phyloP scores from a whole-genome alignment of 1,140 invertebrate genomes.

The Dendrolimus kikuchii region DNA sequence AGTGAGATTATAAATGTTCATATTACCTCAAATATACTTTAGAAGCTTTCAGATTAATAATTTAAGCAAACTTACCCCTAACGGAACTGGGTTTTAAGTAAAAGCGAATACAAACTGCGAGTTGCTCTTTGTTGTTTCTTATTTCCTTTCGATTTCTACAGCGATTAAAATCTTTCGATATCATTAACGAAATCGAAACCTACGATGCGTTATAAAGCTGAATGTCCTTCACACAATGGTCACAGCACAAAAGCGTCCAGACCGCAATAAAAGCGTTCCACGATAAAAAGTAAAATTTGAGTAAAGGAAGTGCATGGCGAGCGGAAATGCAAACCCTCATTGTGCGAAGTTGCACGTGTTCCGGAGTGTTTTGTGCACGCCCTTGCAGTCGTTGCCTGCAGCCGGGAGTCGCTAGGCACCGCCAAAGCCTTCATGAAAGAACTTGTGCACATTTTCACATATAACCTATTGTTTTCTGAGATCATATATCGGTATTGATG shows the following conservation, averaged over 20 bases:
- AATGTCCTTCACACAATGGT: slow-evolving; percentile 59
- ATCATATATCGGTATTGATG: too few species aligned
- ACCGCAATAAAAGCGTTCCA: slow-evolving; percentile 51
- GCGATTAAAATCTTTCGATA: slow-evolving; percentile 59
- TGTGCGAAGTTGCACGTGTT: slow-evolving; percentile 69
- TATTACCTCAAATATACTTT: slow-evolving; percentile 29
- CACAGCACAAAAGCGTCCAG: slow-evolving; percentile 54
- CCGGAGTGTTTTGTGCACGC: slow-evolving; percentile 60
- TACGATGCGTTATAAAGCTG: slow-evolving; percentile 59
- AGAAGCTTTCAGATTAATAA: slow-evolving; percentile 27
- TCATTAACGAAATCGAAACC: slow-evolving; percentile 71
- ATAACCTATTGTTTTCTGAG: too few species aligned
- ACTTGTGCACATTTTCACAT: not conserved
- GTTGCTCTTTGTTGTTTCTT: slow-evolving; percentile 16
- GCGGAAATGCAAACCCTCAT: slow-evolving; percentile 70
- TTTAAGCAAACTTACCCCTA: slow-evolving; percentile 3
- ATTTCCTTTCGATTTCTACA: slow-evolving; percentile 63
- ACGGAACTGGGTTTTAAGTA: not conserved
- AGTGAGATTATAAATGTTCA: slow-evolving; percentile 50
- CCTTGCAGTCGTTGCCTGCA: slow-evolving; percentile 29
- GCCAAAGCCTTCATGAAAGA: slow-evolving; percentile 41
- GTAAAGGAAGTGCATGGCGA: slow-evolving; percentile 68
- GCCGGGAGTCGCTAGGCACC: slow-evolving; percentile 25
- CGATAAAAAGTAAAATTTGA: slow-evolving; percentile 65
- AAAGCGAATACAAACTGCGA: slow-evolving; percentile 1